phyloP scores from a whole-genome alignment of 2,888 invertebrate genomes.

The Lasioglossum pauxillum region DNA sequence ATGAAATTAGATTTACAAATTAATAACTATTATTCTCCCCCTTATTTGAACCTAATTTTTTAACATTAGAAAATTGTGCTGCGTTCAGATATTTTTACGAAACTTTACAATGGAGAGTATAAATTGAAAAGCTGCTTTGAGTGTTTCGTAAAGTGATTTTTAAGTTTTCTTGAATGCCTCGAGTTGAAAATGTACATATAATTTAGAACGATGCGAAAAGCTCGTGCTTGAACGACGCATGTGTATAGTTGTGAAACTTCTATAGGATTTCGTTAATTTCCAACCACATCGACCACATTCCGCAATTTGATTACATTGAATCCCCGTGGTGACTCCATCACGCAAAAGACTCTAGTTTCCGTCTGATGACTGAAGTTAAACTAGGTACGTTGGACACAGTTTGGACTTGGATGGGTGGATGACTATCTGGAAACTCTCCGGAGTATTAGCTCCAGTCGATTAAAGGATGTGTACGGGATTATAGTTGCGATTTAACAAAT shows the following conservation, averaged over 20 bases:
- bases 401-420: background rate
- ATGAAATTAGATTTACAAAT: background rate
- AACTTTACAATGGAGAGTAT: background rate
- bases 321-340: background rate
- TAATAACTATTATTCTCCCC: background rate
- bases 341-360: slow-evolving; percentile 20
- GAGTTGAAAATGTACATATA: background rate
- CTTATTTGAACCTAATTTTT: background rate
- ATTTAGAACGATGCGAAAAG: background rate
- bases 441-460: background rate
- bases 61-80: background rate
- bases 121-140: background rate
- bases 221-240: background rate
- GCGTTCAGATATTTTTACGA: background rate
- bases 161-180: background rate
- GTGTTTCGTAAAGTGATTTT: background rate
- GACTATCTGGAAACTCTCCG: background rate
- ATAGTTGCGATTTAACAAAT: background rate
- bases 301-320: slow-evolving; percentile 2
- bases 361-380: slow-evolving; percentile 6
- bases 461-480: background rate
- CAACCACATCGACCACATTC: background rate
- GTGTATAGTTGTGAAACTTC: background rate
- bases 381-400: background rate
- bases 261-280: background rate